A percentile compares a stretch with the other conserved stretches of the same genome.
Evolutionary conservation across 2,888 invertebrate species (phyloP).

Genomic region (Caenorhabditis wallacei): DNA sequence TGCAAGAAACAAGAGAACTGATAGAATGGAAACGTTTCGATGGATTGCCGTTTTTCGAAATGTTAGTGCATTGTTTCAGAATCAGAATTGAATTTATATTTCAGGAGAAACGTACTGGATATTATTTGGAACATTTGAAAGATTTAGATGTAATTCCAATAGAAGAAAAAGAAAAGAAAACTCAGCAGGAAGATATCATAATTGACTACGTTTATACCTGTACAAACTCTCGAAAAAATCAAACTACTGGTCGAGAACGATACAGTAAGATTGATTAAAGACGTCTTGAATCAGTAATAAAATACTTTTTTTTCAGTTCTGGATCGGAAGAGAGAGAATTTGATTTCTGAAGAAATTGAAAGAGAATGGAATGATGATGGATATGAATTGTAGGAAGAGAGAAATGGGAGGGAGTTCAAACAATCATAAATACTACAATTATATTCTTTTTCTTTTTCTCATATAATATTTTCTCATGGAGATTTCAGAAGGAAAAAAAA

Average conservation of each 20-base stretch:
- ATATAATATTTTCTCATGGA: slow-evolving; percentile 6
- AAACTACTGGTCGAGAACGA: neutral
- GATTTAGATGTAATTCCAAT: neutral
- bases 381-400: neutral
- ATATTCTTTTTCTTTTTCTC: neutral
- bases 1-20: neutral
- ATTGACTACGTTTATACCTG: slow-evolving; percentile 14
- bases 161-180: neutral
- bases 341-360: neutral
- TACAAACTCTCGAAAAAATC: neutral
- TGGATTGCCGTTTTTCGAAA: slow-evolving; percentile 13
- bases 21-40: neutral
- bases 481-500: neutral
- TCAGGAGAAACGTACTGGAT: slow-evolving; percentile 22
- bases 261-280: neutral
- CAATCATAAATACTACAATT: slow-evolving; percentile 1
- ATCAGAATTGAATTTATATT: neutral
- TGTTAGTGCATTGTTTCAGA: neutral
- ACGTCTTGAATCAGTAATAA: neutral
- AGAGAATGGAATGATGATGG: neutral
- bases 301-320: neutral
- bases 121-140: slow-evolving; percentile 18
- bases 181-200: neutral
- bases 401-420: neutral
- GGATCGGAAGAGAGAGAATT: neutral